Evolutionary conservation across 2,113 vertebrate genomes (phyloP).

Genomic region (Merops nubicus): DNA sequence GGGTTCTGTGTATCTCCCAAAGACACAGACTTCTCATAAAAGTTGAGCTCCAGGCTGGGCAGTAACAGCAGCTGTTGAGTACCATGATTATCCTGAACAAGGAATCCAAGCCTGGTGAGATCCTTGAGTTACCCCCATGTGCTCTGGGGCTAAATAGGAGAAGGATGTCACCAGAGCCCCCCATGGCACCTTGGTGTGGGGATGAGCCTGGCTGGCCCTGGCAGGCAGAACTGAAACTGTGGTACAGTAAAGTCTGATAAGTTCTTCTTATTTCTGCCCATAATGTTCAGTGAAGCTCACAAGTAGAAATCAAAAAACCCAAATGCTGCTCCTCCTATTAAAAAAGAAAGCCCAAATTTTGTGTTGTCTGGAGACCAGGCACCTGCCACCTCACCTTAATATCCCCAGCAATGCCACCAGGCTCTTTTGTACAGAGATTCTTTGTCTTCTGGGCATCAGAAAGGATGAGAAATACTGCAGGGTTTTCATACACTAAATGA

Average conservation of each 20-base stretch:
- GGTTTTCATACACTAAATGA: neutral
- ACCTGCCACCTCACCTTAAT: neutral
- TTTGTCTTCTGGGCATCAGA: neutral
- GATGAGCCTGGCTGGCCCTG: neutral
- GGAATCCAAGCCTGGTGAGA: neutral
- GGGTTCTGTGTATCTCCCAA: neutral
- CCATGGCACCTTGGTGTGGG: rapidly evolving
- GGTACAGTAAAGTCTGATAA: neutral
- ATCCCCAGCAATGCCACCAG: neutral
- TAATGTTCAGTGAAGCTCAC: neutral
- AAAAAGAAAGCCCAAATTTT: neutral
- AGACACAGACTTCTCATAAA: rapidly evolving
- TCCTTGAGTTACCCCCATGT: neutral
- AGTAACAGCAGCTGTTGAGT: neutral
- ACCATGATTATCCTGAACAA: rapidly evolving
- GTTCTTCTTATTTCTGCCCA: neutral
- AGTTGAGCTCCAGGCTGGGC: neutral
- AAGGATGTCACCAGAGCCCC: neutral
- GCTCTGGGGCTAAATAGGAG: neutral
- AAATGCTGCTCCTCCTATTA: neutral
- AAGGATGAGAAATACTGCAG: neutral
- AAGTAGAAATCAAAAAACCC: neutral
- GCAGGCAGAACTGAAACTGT: neutral
- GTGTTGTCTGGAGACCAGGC: neutral
- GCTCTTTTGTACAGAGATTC: neutral